A percentile compares a stretch with the other conserved stretches of the same genome.
phyloP scores from a whole-genome alignment of 2,888 invertebrate genomes.

The Drosophila paramelanica region DNA sequence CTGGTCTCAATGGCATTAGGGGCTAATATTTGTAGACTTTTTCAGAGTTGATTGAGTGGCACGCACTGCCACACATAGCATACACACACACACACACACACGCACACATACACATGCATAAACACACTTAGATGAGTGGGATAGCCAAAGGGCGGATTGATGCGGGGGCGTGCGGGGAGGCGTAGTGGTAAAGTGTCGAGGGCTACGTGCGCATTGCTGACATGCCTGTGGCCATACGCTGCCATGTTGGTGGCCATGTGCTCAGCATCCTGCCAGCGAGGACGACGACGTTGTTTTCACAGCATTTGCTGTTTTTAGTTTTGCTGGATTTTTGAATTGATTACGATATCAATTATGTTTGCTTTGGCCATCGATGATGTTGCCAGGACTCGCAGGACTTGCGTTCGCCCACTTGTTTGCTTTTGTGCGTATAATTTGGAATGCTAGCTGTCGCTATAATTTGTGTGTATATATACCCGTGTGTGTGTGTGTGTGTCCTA shows the following conservation, averaged over 20 bases:
- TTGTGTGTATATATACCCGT: conserved; percentile 35
- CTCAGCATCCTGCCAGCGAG: conserved; percentile 25
- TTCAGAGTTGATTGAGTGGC: conserved; percentile 80
- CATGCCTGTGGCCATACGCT: conserved; percentile 69
- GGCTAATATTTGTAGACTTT: conserved; percentile 82
- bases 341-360: conserved; percentile 83
- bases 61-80: conserved; percentile 75
- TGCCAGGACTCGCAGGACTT: conserved; percentile 18
- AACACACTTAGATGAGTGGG: conserved; percentile 16
- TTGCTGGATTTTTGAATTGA: conserved; percentile 82
- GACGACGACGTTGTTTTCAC: conserved; percentile 60
- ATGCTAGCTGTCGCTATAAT: conserved; percentile 50
- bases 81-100: conserved; percentile 36
- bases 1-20: conserved; percentile 80
- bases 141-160: neutral
- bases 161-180: conserved; percentile 13
- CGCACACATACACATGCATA: conserved; percentile 23
- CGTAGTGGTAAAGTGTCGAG: conserved; percentile 40
- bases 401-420: conserved; percentile 67
- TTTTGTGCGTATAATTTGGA: conserved; percentile 73
- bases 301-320: conserved; percentile 80
- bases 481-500: conserved; percentile 50
- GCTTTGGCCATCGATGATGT: conserved; percentile 72
- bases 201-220: conserved; percentile 62
- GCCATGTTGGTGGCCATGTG: conserved; percentile 50